A percentile compares a stretch with the other conserved stretches of the same genome.
phyloP scores from a whole-genome alignment of 1,140 invertebrate species.

The Goniozus legneri region DNA sequence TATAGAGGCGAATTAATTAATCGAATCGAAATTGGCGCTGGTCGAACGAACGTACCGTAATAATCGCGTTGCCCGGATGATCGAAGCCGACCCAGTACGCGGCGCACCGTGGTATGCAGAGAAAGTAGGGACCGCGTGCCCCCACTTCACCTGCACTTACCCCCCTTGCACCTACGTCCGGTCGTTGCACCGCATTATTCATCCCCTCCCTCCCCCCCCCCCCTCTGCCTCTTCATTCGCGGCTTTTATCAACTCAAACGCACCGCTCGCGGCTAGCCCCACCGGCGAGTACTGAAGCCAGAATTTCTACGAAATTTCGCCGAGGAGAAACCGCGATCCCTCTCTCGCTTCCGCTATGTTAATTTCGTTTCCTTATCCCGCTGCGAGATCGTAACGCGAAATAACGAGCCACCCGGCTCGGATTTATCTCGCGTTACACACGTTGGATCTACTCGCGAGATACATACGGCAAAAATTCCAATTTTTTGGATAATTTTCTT shows the following conservation, averaged over 20 bases:
- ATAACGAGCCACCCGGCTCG: background rate
- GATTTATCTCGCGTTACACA: too few relatives aligned
- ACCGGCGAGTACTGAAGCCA: background rate
- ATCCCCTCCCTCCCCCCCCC: conserved; percentile 5
- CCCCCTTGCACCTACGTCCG: conserved; percentile 31
- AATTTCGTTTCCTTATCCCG: background rate
- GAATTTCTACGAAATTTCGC: background rate
- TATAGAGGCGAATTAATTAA: conserved; percentile 27
- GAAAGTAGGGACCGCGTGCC: conserved; percentile 42
- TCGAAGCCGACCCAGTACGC: conserved; percentile 31
- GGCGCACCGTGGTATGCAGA: conserved; percentile 31
- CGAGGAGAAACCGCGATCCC: background rate
- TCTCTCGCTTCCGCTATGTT: background rate
- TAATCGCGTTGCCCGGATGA: conserved; percentile 28
- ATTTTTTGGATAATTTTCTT: too few relatives aligned
- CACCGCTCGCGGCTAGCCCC: too few relatives aligned
- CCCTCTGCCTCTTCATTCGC: background rate
- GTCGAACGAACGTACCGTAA: conserved; percentile 24
- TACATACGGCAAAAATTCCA: too few relatives aligned
- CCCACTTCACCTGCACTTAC: too few relatives aligned
- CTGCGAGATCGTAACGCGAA: background rate
- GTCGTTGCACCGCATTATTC: conserved; percentile 34
- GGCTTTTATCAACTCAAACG: too few relatives aligned
- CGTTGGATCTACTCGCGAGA: too few relatives aligned
- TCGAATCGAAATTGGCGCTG: conserved; percentile 20